Conservation (phyloP, 2,888 invertebrate species). For the Sminthurides aquaticus region DNA sequence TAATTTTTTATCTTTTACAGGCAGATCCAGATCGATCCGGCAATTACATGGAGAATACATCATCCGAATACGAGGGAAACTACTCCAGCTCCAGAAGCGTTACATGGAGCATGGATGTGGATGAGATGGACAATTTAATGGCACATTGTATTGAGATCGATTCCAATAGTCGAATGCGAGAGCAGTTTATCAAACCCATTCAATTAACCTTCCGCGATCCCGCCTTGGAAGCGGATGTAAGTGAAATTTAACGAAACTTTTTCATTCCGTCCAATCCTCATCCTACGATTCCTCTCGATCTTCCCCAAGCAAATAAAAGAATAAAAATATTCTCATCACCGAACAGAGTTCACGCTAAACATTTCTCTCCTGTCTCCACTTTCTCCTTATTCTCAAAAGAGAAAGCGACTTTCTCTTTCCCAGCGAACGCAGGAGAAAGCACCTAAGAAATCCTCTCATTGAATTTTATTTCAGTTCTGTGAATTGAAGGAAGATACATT, state of each 20-base stretch:
- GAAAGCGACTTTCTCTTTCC: too few species aligned
- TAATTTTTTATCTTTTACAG: conserved; percentile 8
- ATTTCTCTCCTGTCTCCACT: too few species aligned
- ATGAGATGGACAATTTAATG: conserved; percentile 60
- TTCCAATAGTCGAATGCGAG: conserved; percentile 78
- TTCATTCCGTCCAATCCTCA: too few species aligned
- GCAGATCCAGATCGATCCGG: conserved; percentile 34
- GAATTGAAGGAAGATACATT: conserved; percentile 84
- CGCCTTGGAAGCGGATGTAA: conserved; percentile 53
- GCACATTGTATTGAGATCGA: conserved; percentile 81
- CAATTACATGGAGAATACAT: conserved; percentile 33
- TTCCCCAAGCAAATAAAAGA: too few species aligned
- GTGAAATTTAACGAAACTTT: too few species aligned
- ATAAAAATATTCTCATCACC: too few species aligned
- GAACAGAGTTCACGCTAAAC: too few species aligned
- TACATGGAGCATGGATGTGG: conserved; percentile 36
- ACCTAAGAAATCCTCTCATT: too few species aligned
- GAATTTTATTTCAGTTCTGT: conserved; percentile 56
- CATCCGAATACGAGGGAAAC: conserved; percentile 38
- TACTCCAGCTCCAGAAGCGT: conserved; percentile 34
- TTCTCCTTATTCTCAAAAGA: too few species aligned
- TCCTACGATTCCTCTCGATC: too few species aligned
- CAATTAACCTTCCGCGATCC: conserved; percentile 77
- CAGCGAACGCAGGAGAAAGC: too few species aligned
- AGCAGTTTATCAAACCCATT: conserved; percentile 77